Base-by-base conservation (phyloP, 2,888 invertebrate species). In the Drosophila neutralis region DNA sequence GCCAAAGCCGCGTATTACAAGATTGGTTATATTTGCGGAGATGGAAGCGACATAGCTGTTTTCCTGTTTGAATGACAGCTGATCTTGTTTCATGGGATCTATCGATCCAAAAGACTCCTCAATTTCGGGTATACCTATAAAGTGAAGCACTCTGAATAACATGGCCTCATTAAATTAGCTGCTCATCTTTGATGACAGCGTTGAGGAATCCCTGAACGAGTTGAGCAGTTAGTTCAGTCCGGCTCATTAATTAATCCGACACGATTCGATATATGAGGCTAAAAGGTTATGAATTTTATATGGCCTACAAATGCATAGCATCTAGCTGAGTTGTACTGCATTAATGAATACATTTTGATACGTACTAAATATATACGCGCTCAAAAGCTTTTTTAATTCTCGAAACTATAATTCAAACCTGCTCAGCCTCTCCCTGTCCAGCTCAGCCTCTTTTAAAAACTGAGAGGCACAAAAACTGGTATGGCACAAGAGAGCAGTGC, bases 201-300 rank as follows among this genome's bases (percentile, higher is more conserved):
- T 78, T 95, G 92, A 95, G 95, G 63, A 96, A 89, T 52, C 95
- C 76, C 68, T 92, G 95, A 94, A 67, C 94, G 92, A 2, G 94
- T 94, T 1, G 96, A 96, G 87, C 96, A 96, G 73, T 95, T 95
- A 40, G 94, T 94, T 80, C 96, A 96, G 59, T 94, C 94, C 4
- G 95, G 95, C 82, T 95, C 94, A n/a, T n/a, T n/a, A n/a, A 83
- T 94, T 94, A 89, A 94, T 95, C 72, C 93, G 92, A 83, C 96
- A 96, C 69, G 95, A 95, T 84, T 94, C 94, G 60, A 96, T 94
- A 86, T 94, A 96, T 80, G 94, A 93, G 31, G 96, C 96, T 96
- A 93, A 90, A 95, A 94, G 2, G 24, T 24, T 24, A 24, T 24
- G 24, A 24, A 24, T 24, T 24, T 24, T 24, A 24, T 0, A 24